Conservation (phyloP, 2,113 vertebrate species). For the Albula glossodonta region DNA sequence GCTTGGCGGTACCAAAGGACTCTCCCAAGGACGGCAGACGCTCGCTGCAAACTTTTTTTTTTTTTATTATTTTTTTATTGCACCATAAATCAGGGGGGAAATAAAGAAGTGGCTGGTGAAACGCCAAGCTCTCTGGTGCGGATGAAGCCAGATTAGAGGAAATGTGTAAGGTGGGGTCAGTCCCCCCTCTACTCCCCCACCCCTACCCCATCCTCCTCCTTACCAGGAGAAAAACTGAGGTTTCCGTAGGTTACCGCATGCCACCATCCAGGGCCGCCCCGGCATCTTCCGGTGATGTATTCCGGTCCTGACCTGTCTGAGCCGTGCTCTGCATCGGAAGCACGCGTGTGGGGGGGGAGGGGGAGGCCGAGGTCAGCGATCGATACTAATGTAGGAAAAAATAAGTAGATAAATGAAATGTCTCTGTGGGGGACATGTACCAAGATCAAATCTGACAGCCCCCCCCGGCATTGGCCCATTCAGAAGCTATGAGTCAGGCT, state of each 20-base stretch:
- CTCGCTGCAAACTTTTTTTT: neutral
- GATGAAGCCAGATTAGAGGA: neutral
- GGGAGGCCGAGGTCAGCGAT: neutral
- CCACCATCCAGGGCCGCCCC: neutral
- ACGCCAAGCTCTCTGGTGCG: neutral
- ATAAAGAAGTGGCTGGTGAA: neutral
- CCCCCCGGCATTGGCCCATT: too few species aligned
- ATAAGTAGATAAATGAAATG: neutral
- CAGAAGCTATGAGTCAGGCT: neutral
- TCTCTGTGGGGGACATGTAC: neutral
- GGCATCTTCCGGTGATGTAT: neutral
- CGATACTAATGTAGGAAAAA: constrained; percentile 11
- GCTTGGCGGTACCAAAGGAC: neutral
- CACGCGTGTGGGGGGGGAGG: neutral
- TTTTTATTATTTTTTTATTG: neutral
- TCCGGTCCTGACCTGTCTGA: neutral
- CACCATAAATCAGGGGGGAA: neutral
- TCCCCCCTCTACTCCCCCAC: too few species aligned
- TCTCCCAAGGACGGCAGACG: neutral
- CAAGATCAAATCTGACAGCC: neutral
- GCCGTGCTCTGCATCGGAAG: neutral
- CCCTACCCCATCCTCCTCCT: too few species aligned
- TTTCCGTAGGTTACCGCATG: neutral
- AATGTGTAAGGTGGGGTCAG: neutral
- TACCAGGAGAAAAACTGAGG: neutral